Evolutionary conservation across 2,888 invertebrate genomes (phyloP), one percentile per base, ranked within the genome.

Genomic region (Adelognathus sp.): DNA sequence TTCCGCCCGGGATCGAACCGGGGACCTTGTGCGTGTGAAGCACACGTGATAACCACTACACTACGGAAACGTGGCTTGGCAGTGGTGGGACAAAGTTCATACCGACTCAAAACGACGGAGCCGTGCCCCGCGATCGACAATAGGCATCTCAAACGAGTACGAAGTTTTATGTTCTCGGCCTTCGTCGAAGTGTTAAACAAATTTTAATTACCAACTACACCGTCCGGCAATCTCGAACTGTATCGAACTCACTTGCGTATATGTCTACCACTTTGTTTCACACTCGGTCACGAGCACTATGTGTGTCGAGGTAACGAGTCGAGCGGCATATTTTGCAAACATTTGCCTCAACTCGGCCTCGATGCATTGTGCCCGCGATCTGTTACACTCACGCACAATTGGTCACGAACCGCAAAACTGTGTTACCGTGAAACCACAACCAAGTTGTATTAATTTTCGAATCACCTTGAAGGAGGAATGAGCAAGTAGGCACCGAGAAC

Each of bases 21-120:
- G 85, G 86, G 87, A 84, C 87, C 86, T 94, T 94, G 95, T 95
- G 95, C 95, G 95, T 95, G 95, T 95, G 95, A 95, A 95, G 95
- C 95, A 95, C 95, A 95, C 95, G 94, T 95, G 95, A 95, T 95
- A 94, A 95, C 95, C 95, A 94, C 95, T 95, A 94, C 95, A 95
- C 94, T 94, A 95, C 95, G 94, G 94, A 94, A 94, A 94, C 94
- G 1, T n/a, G 4, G 29, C 14, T 24, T 18, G 0, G 1, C 0
- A 11, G 0, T 2, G 0, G 0, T 6, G 9, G 9, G 5, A 18
- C 39, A 3, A 3, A 6, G 14, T 54, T 29, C 3, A 18, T 41
- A 18, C 27, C 16, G 16, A 11, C 24, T 24, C 1, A 3, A 24
- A 24, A 24, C 24, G 50, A 24, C 21, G 9, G 50, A 11, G 24